A percentile compares a stretch with the other conserved stretches of the same genome.
Conservation (phyloP, 1,140 invertebrate genomes). For the Ceratina australensis region DNA sequence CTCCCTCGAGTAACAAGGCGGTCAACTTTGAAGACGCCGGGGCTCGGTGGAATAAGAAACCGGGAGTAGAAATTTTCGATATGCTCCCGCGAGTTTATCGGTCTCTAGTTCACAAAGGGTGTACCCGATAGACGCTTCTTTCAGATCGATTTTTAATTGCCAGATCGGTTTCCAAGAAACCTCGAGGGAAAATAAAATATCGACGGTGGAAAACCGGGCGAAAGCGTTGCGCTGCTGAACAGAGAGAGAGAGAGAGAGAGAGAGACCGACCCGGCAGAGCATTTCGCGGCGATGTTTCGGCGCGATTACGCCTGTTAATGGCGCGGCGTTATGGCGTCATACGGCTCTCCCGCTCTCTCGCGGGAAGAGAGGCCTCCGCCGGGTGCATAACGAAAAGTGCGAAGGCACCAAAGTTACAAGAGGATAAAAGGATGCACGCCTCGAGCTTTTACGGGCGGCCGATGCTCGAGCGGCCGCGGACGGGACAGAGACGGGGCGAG, state of each 20-base stretch:
- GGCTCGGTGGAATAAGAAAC: constrained; percentile 18
- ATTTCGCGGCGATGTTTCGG: constrained; percentile 52
- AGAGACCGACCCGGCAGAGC: no score
- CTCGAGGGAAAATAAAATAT: background rate
- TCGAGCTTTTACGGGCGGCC: constrained; percentile 72
- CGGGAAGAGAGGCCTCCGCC: background rate
- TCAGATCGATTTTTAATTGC: constrained; percentile 21
- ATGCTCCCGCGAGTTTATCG: background rate
- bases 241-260: no score
- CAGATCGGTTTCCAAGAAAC: background rate
- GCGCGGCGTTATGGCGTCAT: constrained; percentile 56
- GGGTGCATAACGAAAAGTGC: constrained; percentile 61
- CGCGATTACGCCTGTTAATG: constrained; percentile 72
- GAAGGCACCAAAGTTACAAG: constrained; percentile 74
- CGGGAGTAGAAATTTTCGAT: background rate
- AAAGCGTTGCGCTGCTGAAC: no score
- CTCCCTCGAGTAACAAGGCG: constrained; percentile 58
- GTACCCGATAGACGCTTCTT: background rate
- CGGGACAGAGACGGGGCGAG: constrained; percentile 54
- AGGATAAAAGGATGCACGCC: constrained; percentile 78
- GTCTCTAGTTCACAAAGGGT: constrained; percentile 1
- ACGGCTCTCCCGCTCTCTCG: constrained; percentile 17
- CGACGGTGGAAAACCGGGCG: background rate
- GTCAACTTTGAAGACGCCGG: constrained; percentile 57
- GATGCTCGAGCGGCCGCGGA: constrained; percentile 51